A percentile compares a stretch with the other conserved stretches of the same genome.
These are phyloP conservation scores for Sternotherus odoratus DNA, from an alignment of 2,797 vertebrate genomes.

Conservation along the genomic window DNA sequence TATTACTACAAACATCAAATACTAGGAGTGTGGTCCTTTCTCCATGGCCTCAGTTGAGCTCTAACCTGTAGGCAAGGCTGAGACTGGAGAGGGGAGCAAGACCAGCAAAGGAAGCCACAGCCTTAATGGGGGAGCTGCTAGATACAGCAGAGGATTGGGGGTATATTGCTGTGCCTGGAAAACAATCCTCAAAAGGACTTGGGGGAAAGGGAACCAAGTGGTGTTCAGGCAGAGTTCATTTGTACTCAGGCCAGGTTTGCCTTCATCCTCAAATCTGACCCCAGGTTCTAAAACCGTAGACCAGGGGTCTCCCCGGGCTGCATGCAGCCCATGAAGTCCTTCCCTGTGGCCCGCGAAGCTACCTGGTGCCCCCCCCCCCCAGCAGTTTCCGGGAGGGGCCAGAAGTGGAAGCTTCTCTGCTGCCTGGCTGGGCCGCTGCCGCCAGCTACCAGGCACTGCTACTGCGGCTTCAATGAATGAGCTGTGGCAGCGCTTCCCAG, in stretches of 20 bases:
- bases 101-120: background rate
- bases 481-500: too few species aligned
- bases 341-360: too few species aligned
- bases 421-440: too few species aligned
- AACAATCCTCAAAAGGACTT: background rate
- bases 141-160: background rate
- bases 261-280: background rate
- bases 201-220: background rate
- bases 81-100: background rate
- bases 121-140: background rate
- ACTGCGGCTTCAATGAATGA: too few species aligned
- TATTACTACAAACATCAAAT: constrained; percentile 14
- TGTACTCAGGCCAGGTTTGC: background rate
- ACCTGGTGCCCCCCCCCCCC: too few species aligned
- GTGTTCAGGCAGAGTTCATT: background rate
- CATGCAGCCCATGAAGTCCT: too few species aligned
- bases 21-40: background rate
- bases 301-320: too few species aligned
- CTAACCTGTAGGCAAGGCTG: background rate
- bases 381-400: too few species aligned
- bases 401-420: too few species aligned
- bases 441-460: too few species aligned
- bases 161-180: background rate
- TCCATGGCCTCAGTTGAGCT: background rate
- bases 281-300: background rate